Base-by-base conservation (phyloP, 2,888 invertebrate species). In the Odontocolon sp. region DNA sequence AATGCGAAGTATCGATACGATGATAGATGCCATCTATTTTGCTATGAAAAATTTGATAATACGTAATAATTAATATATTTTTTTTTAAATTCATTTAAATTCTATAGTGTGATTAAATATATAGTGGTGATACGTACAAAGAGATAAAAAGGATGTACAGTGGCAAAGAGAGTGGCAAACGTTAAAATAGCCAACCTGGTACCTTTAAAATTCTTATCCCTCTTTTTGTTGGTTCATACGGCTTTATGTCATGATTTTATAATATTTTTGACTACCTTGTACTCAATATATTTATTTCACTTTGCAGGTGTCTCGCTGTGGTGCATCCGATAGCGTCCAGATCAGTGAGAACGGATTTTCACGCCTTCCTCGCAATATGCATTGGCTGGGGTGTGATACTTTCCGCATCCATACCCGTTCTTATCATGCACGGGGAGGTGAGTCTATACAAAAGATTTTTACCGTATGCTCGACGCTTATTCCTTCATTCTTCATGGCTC, bases 291-390 rank as follows among this genome's bases (percentile, higher is more conserved):
- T 5, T 42, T 21, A 70, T 76, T 72, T 50, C 64, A 42, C 68
- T 77, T 21, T 28, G 54, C 80, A 90, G 90, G 80, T 98, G 96
- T 89, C 93, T 98, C 90, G 98, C 98, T 28, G 98, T 98, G 1
- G 98, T 98, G 1, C 97, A 97, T 90, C 98, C 98, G 2, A 96
- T 98, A 81, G 93, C 95, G 0, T 96, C 97, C 57, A 97, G 97
- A 94, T 95, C 95, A 0, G 93, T 96, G 80, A 92, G 97, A 69
- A 97, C 96, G 1, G 96, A 96, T 87, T 92, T 92, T 77, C 96
- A 97, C 88, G 96, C 97, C 9, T 92, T 95, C 80, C 90, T 94
- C 67, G 96, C 96, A 16, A 96, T 97, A 80, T 92, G 93, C 45
- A 92, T 95, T 80, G 94, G 95, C 59, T 98, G 98, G 98, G 92